Base-by-base conservation (phyloP, 2,797 vertebrate genomes). In the Rhyacichthys aspro region DNA sequence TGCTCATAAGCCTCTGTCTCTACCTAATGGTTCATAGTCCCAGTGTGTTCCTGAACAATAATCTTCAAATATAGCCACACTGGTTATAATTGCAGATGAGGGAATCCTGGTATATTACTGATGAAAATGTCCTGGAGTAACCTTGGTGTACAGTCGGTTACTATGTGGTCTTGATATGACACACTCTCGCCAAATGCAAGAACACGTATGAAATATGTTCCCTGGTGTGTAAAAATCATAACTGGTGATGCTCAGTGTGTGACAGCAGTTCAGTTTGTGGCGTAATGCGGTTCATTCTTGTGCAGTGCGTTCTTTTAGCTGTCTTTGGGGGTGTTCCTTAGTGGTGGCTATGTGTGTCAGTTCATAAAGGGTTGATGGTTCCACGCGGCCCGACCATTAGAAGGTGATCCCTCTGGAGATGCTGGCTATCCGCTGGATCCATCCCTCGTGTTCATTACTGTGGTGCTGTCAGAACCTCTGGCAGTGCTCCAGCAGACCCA, bases 381-480 rank as follows among this genome's bases (percentile, higher is more conserved):
- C 67, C 67, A 37, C 41, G 59, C 34, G 66, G 71, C 41, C 61
- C n/a, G n/a, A 62, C 75, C 55, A 63, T 79, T 72, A 65, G 52
- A 54, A 67, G 76, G 65, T 72, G 43, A 42, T 59, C 39, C 47
- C 72, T 70, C 59, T 5, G 36, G 70, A 72, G 63, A 65, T 23
- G 23, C 67, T 44, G 48, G 50, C 59, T 48, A 1, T 49, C 42
- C 12, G 1, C 63, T 49, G 56, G 43, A 70, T 73, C 67, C 50
- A 68, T 69, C 59, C 32, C 63, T 76, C 56, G 55, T 58, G 65
- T 77, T 85, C 81, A 83, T 87, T 81, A 81, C 46, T 5, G 55
- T 15, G 32, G 57, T 48, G 52, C 76, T 84, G 76, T 88, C 78
- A 76, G 75, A 85, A 82, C 71, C 69, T 74, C 63, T 78, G 83